These are phyloP conservation scores for Xylophagus ater DNA, from an alignment of 2,888 invertebrate genomes.

Conservation along the genomic window DNA sequence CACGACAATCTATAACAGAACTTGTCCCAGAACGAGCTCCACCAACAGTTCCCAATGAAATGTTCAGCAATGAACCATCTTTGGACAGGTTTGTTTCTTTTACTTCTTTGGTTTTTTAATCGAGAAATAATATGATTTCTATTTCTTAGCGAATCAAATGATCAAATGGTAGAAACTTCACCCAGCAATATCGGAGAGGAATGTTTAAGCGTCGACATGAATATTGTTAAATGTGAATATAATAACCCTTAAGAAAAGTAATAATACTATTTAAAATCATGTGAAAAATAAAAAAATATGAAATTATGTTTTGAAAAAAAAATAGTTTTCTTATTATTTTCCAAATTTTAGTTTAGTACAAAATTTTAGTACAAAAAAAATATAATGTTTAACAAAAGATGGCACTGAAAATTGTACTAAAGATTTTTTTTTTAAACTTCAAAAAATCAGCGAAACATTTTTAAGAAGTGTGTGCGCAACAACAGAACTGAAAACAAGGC, in stretches of 20 bases:
- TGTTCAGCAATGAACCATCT: slow-evolving; percentile 90
- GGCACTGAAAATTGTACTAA: no score
- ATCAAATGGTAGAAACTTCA: slow-evolving; percentile 65
- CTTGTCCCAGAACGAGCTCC: slow-evolving; percentile 76
- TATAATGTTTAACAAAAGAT: no score
- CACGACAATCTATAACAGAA: slow-evolving; percentile 62
- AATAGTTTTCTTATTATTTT: no score
- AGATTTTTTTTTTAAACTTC: no score
- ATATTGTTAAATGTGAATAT: slow-evolving; percentile 19
- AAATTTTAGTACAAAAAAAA: no score
- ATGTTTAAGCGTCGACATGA: slow-evolving; percentile 58
- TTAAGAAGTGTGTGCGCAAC: no score
- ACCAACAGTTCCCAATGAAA: slow-evolving; percentile 81
- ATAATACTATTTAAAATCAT: background rate
- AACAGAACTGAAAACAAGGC: no score
- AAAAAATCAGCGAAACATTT: no score
- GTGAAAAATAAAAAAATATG: background rate
- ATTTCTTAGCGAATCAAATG: slow-evolving; percentile 75
- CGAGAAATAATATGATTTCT: no score
- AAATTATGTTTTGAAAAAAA: no score
- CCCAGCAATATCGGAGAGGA: slow-evolving; percentile 74
- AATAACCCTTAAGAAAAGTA: no score
- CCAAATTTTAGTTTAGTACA: no score
- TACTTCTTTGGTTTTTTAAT: background rate
- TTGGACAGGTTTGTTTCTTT: slow-evolving; percentile 55